Evolutionary conservation across 92 coral and sea anemone species (phyloP), one percentile per base, ranked within the genome.

Genomic region (Blastomussa wellsi): DNA sequence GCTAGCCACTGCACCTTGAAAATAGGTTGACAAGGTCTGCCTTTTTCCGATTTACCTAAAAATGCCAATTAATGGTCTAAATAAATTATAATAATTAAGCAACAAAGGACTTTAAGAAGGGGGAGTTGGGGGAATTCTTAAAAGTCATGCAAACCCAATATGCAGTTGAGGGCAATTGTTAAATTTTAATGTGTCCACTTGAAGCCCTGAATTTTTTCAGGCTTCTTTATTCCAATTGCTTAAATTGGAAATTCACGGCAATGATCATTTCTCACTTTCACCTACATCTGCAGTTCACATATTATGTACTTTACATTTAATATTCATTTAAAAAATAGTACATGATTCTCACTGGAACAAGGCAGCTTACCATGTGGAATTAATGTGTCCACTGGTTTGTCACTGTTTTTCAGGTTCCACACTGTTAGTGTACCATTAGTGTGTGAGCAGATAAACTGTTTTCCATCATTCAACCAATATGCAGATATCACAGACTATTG

Each of bases 371-470:
- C 86, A 77, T 96, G 95, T 77, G 99, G 99, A 0, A 82, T 80
- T 55, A 92, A 33, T 47, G 87, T 84, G 67, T 96, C 98, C 42
- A 90, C 81, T 41, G 98, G 93, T 78, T 92, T 96, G n/a, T 76
- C 90, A 28, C 89, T 83, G 76, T 76, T 81, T 86, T 92, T 96
- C 15, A 89, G 68, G 82, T 83, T 80, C 98, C 98, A 96, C 20
- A 96, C 85, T 53, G 94, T 81, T 29, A 96, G 59, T 7, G 93
- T 91, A 5, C 98, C 98, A 78, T 94, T 92, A 3, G 93, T 53
- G 76, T 96, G 98, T 9, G 98, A 88, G 77, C 98, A 90, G 82
- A 96, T 95, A 80, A 96, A 96, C 90, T 94, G 98, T 86, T 94
- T 96, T 14, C 98, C 98, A 88, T 94, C 98, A 87, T 87, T 92